phyloP scores from a whole-genome alignment of 2,113 vertebrate species.

The Toxotes jaculatrix region DNA sequence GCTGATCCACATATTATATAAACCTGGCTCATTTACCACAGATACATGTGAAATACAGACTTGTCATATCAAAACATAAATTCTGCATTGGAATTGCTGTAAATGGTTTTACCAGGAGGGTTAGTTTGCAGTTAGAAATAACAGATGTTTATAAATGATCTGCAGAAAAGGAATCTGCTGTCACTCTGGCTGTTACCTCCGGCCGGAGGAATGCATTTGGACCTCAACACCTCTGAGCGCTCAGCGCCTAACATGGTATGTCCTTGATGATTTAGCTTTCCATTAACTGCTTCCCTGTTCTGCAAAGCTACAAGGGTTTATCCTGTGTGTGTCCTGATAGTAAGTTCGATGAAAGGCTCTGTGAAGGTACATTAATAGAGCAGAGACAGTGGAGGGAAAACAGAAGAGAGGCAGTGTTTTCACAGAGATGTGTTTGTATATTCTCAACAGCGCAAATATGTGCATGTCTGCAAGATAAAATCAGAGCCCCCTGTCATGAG shows the following conservation, averaged over 20 bases:
- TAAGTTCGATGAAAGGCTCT: slow-evolving; percentile 37
- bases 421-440: slow-evolving; percentile 57
- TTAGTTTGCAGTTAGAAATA: slow-evolving; percentile 58
- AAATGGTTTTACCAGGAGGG: slow-evolving; percentile 48
- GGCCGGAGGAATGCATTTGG: slow-evolving; percentile 56
- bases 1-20: slow-evolving; percentile 59
- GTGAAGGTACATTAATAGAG: slow-evolving; percentile 36
- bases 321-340: slow-evolving; percentile 36
- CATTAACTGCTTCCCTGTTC: slow-evolving; percentile 50
- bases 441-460: slow-evolving; percentile 57
- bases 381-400: slow-evolving; percentile 43
- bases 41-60: slow-evolving; percentile 58
- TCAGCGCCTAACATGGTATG: slow-evolving; percentile 75
- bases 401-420: slow-evolving; percentile 44
- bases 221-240: slow-evolving; percentile 19
- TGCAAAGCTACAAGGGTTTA: slow-evolving; percentile 41
- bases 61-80: slow-evolving; percentile 53
- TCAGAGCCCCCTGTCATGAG: slow-evolving; percentile 60
- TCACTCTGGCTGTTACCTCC: slow-evolving; percentile 46
- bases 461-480: slow-evolving; percentile 68
- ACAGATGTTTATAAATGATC: slow-evolving; percentile 74
- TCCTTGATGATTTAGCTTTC: slow-evolving; percentile 62
- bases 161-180: slow-evolving; percentile 55
- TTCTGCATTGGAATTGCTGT: slow-evolving; percentile 42
- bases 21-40: slow-evolving; percentile 56